phyloP scores from a whole-genome alignment of 2,113 vertebrate species.

The Saimiri boliviensis region DNA sequence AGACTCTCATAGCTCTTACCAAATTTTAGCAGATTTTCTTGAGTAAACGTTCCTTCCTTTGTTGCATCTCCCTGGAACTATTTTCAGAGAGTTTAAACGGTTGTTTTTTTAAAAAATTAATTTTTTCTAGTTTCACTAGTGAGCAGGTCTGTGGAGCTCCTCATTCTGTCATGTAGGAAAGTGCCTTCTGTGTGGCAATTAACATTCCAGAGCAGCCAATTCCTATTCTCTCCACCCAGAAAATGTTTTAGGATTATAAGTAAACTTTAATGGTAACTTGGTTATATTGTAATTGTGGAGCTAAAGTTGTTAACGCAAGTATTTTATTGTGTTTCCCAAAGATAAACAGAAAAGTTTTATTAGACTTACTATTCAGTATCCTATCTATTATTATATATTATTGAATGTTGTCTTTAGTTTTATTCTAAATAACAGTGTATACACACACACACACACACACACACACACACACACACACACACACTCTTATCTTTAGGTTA shows the following conservation, averaged over 20 bases:
- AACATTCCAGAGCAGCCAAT: neutral
- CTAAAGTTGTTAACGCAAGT: neutral
- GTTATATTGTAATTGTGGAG: neutral
- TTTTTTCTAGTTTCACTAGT: neutral
- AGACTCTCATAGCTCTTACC: neutral
- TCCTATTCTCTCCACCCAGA: neutral
- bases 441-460: neutral
- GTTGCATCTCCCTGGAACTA: neutral
- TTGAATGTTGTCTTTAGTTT: neutral
- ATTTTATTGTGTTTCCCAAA: neutral
- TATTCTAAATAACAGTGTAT: neutral
- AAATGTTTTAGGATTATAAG: neutral
- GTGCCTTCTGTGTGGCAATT: neutral
- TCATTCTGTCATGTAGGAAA: neutral
- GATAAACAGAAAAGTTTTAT: conserved; percentile 6
- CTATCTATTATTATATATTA: neutral
- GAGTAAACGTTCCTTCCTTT: conserved; percentile 17
- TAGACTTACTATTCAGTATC: neutral
- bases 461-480: neutral
- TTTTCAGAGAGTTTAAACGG: neutral
- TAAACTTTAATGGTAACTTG: neutral
- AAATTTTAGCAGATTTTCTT: neutral
- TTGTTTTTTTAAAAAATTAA: neutral
- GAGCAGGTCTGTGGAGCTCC: neutral
- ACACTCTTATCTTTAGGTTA: conserved; percentile 17